Evolutionary conservation across 2,797 vertebrate species (phyloP).

Genomic region (Pangasius sanitwongsei): DNA sequence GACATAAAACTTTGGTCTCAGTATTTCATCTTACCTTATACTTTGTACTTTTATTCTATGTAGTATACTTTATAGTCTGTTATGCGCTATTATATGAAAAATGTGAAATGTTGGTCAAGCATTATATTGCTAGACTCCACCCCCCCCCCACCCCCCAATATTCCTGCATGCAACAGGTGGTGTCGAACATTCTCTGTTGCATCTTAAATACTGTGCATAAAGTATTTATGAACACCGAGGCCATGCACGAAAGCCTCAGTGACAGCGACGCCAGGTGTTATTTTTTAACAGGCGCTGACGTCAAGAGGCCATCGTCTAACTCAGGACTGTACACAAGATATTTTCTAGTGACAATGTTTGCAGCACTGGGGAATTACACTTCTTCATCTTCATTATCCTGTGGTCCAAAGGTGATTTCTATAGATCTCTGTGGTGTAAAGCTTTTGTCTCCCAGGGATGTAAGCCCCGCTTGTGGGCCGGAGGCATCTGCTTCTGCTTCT

Average conservation of each 20-base stretch:
- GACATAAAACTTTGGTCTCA: background rate
- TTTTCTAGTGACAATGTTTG: conserved; percentile 37
- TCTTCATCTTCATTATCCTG: conserved; percentile 11
- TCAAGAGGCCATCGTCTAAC: conserved; percentile 28
- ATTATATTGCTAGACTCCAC: background rate
- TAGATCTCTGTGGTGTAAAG: conserved; percentile 19
- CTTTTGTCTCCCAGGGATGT: conserved; percentile 38
- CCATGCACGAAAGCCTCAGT: conserved; percentile 25
- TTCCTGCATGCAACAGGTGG: conserved; percentile 32
- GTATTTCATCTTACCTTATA: background rate
- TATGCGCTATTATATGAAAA: background rate
- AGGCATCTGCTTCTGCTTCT: conserved; percentile 47
- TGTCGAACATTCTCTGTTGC: conserved; percentile 30
- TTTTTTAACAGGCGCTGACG: conserved; percentile 51
- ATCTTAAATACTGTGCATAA: conserved; percentile 47
- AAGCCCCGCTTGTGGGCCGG: conserved; percentile 14
- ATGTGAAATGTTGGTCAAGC: background rate
- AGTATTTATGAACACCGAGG: conserved; percentile 48
- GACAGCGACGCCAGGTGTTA: conserved; percentile 43
- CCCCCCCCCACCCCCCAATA: too few species aligned
- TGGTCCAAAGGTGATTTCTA: background rate
- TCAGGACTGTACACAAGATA: conserved; percentile 14
- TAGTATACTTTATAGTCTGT: background rate
- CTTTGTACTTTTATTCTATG: background rate
- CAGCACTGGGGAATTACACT: background rate